Evolutionary conservation across 2,797 vertebrate species (phyloP), one percentile per base, ranked within the genome.

Genomic region (Cetoscarus ocellatus): DNA sequence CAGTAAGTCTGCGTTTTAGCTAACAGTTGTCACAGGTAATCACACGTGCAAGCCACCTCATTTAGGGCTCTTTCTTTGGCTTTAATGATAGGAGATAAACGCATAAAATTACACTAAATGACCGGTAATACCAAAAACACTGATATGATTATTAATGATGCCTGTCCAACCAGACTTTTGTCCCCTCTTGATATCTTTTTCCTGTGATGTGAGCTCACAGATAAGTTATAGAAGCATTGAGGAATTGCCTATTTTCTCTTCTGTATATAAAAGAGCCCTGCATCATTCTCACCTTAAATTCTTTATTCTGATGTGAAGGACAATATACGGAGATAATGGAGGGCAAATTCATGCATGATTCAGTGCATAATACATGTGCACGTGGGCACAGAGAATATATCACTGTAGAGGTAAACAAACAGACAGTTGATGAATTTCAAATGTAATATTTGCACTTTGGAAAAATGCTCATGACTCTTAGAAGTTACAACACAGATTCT

Each of bases 101-200:
- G 6, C 43, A 9, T 53, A 9, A 56, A 67, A 80, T 79, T 58
- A 63, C 7, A 64, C 18, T 40, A 60, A 14, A 87, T 80, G 73
- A 75, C 40, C 60, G 15, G 0, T 15, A n/a, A 63, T 49, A 52
- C 58, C 43, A 65, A 35, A 67, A 67, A 63, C 36, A 47, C 18
- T 55, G 60, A 63, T 66, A 43, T 51, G 42, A 59, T 73, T 47
- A 80, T 62, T 42, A 39, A 75, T 69, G 52, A 66, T 72, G 38
- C n/a, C 53, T 42, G 43, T 56, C 15, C 54, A 18, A 77, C 71
- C n/a, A 50, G 15, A 38, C 13, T 64, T n/a, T 68, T 70, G 73
- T 38, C 55, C 27, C 27, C 27, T 27, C 27, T 27, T 27, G 27
- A 27, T 27, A 4, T 27, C 27, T 27, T 27, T 27, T 27, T 27